Percentiles rank a stretch among this genome's conserved stretches.
Evolutionary conservation across 2,888 invertebrate species (phyloP).

Genomic region (Scotopteryx bipunctaria): DNA sequence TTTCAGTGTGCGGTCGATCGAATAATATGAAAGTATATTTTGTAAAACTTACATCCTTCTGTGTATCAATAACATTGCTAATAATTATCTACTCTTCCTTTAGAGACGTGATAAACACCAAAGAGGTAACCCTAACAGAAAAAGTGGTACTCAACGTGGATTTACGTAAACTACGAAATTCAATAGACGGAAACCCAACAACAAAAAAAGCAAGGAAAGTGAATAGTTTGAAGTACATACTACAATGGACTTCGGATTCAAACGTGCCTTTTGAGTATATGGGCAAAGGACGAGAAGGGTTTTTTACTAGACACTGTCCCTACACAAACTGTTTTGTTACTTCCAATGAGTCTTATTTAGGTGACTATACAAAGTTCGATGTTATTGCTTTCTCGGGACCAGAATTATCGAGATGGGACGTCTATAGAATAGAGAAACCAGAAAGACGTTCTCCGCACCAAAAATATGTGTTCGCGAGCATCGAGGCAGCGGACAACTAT

Average conservation of each 20-base stretch:
- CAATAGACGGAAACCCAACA: neutral
- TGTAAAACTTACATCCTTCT: conserved; percentile 9
- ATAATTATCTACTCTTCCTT: conserved; percentile 10
- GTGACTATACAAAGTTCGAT: conserved; percentile 40
- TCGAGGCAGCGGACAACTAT: conserved; percentile 59
- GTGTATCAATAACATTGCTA: conserved; percentile 2
- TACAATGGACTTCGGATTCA: conserved; percentile 56
- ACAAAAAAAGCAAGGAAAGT: neutral
- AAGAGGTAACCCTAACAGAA: conserved; percentile 4
- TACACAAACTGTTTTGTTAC: conserved; percentile 58
- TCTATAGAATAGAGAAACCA: conserved; percentile 37
- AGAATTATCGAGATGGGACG: conserved; percentile 11
- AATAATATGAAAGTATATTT: conserved; percentile 23
- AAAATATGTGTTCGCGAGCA: conserved; percentile 59
- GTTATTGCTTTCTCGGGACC: conserved; percentile 41
- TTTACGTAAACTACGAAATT: neutral
- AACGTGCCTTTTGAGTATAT: conserved; percentile 57
- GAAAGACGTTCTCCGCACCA: conserved; percentile 47
- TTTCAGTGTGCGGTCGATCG: neutral
- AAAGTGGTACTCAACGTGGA: neutral
- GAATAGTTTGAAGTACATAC: conserved; percentile 53
- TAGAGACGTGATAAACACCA: conserved; percentile 9
- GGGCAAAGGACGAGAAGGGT: conserved; percentile 52
- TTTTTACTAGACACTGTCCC: conserved; percentile 52
- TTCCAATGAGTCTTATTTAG: conserved; percentile 32